Conservation (phyloP, 2,113 vertebrate genomes). For the Rissa tridactyla region DNA sequence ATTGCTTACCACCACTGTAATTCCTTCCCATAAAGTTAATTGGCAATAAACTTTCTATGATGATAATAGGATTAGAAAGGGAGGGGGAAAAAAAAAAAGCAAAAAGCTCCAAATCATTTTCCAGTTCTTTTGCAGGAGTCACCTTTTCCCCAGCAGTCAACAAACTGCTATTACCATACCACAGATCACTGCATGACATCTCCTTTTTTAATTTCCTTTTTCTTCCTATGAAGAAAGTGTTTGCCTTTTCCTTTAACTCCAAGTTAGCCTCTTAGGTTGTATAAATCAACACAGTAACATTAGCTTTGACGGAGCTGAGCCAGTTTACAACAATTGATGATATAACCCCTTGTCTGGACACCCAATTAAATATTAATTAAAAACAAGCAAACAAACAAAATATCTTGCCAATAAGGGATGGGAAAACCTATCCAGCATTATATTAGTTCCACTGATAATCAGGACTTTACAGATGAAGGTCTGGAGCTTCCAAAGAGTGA, state of each 20-base stretch:
- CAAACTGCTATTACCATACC: not conserved
- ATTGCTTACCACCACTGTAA: constrained; percentile 18
- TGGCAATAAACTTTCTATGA: constrained; percentile 52
- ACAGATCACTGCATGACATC: not conserved
- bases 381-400: not conserved
- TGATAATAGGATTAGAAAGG: constrained; percentile 40
- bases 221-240: not conserved
- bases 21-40: constrained; percentile 65
- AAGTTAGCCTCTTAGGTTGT: not conserved
- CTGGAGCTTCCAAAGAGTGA: not conserved
- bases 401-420: not conserved
- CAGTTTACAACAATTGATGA: not conserved
- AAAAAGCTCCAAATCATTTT: not conserved
- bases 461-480: not conserved
- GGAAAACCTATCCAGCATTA: not conserved
- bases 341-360: not conserved
- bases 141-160: not conserved
- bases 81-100: not conserved
- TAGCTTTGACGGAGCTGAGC: not conserved
- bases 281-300: not conserved
- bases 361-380: constrained; percentile 29
- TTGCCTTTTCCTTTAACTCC: not conserved
- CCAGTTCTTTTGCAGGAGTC: not conserved
- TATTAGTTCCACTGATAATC: not conserved
- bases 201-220: not conserved